Evolutionary conservation across 2,797 vertebrate genomes (phyloP).

Genomic region (Lemur catta): DNA sequence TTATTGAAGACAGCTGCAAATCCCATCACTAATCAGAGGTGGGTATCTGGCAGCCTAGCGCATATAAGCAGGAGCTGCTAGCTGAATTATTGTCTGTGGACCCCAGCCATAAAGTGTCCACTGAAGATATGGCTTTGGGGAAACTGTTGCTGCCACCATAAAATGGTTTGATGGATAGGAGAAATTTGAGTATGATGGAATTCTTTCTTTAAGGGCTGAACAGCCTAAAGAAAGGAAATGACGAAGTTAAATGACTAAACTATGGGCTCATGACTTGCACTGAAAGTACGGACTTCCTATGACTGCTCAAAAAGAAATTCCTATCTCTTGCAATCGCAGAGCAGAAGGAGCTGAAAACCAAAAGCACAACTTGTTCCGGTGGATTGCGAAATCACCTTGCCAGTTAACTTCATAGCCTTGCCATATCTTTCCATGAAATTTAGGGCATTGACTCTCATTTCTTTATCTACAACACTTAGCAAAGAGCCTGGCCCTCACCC

Average conservation of each 20-base stretch:
- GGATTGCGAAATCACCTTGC: not conserved
- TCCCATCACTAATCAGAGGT: not conserved
- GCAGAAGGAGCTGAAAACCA: not conserved
- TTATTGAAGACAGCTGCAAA: not conserved
- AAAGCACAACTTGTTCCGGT: not conserved
- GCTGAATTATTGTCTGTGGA: not conserved
- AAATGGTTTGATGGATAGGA: not conserved
- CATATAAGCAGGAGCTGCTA: not conserved
- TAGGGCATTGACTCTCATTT: not conserved
- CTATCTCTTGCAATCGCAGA: not conserved
- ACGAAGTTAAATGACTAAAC: not conserved
- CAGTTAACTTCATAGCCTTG: not conserved
- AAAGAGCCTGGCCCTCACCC: not conserved
- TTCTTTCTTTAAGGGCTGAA: conserved; percentile 20
- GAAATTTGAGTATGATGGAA: not conserved
- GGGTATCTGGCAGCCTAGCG: not conserved
- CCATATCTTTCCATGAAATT: not conserved
- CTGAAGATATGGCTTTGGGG: not conserved
- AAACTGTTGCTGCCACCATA: not conserved
- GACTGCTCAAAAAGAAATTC: not conserved
- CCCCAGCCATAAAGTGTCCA: not conserved
- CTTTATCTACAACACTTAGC: not conserved
- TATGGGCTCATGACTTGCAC: not conserved
- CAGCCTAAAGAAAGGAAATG: not conserved
- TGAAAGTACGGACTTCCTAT: not conserved